phyloP scores from a whole-genome alignment of 2,888 invertebrate species.

The Napeogenes inachia region DNA sequence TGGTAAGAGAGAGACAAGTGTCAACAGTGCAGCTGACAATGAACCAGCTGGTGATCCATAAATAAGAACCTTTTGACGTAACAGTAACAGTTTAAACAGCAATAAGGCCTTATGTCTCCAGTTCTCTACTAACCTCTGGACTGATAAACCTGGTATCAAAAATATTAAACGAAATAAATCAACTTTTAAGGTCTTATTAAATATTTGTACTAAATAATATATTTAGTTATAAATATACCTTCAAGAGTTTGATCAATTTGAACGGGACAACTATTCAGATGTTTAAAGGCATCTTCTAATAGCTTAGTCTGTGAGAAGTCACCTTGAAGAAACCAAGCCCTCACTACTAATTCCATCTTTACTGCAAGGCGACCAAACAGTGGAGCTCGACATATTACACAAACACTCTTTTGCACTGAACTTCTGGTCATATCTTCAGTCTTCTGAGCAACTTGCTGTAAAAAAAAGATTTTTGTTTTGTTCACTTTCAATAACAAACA shows the following conservation, averaged over 20 bases:
- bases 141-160: slow-evolving; percentile 82
- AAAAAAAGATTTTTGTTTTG: slow-evolving; percentile 8
- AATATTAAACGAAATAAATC: slow-evolving; percentile 1
- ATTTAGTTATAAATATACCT: slow-evolving; percentile 45
- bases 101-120: slow-evolving; percentile 96
- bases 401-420: slow-evolving; percentile 98
- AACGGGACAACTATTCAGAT: slow-evolving; percentile 90
- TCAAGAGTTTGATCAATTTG: slow-evolving; percentile 70
- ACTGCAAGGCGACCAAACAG: slow-evolving; percentile 96
- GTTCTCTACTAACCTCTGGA: slow-evolving; percentile 86
- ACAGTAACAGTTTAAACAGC: slow-evolving; percentile 92
- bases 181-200: slow-evolving; percentile 1
- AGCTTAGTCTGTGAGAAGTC: slow-evolving; percentile 93
- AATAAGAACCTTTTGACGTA: slow-evolving; percentile 93
- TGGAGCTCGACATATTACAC: slow-evolving; percentile 93
- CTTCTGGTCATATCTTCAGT: slow-evolving; percentile 97
- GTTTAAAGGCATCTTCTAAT: slow-evolving; percentile 93
- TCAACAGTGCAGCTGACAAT: slow-evolving; percentile 90
- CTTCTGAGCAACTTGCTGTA: slow-evolving; percentile 91
- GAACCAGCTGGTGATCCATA: slow-evolving; percentile 95
- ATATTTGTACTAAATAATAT: not conserved
- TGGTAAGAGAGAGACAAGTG: slow-evolving; percentile 93
- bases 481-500: not conserved
- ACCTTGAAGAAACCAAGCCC: slow-evolving; percentile 97
- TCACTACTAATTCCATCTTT: slow-evolving; percentile 96